These are phyloP conservation scores for Drosophila meridionalis DNA, from an alignment of 2,888 invertebrate genomes.

Conservation along the genomic window DNA sequence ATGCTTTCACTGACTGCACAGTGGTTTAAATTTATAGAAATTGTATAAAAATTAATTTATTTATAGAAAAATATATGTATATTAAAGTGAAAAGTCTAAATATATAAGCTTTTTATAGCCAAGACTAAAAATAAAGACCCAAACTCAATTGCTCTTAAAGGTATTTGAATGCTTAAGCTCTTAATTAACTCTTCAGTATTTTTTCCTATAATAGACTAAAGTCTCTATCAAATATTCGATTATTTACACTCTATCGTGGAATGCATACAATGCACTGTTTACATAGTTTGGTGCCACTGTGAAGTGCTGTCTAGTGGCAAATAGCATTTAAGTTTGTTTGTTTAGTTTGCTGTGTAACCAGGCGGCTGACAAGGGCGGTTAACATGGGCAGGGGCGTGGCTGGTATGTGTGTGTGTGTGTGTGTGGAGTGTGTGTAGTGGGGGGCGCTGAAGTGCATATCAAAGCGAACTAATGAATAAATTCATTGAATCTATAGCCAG, in stretches of 20 bases:
- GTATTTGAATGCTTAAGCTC: not conserved
- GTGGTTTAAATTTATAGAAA: constrained; percentile 9
- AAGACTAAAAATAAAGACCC: not conserved
- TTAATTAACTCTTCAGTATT: not conserved
- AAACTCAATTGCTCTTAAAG: not conserved
- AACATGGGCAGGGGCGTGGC: constrained; percentile 19
- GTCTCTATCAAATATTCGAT: not conserved
- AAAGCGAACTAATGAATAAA: constrained; percentile 78
- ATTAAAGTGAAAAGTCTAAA: not conserved
- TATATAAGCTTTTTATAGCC: no score
- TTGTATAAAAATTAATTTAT: not conserved
- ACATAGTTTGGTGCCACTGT: constrained; percentile 35
- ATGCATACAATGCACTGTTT: not conserved
- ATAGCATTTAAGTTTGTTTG: constrained; percentile 74
- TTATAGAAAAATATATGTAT: not conserved
- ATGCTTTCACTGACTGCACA: constrained; percentile 38
- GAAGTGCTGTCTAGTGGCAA: constrained; percentile 49
- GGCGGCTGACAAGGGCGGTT: constrained; percentile 9
- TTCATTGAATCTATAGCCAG: constrained; percentile 72
- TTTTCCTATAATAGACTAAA: not conserved
- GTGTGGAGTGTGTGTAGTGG: not conserved
- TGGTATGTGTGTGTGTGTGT: not conserved
- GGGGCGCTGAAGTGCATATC: constrained; percentile 63
- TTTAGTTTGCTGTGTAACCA: constrained; percentile 54
- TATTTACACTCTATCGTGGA: not conserved